Evolutionary conservation across 1,140 invertebrate genomes (phyloP).

Genomic region (Solenopsis invicta): DNA sequence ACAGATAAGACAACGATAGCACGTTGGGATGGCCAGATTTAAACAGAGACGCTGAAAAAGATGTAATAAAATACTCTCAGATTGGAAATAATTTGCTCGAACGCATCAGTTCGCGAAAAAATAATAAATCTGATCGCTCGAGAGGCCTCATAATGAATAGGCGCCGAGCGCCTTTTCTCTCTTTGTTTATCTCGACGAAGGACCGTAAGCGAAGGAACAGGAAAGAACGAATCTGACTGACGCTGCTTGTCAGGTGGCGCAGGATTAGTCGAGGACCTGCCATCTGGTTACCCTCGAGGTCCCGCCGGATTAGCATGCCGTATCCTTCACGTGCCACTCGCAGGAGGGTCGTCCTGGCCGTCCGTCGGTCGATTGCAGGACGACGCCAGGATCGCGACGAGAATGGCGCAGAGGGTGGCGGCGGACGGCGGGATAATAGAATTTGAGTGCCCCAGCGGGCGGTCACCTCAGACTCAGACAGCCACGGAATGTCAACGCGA

Average conservation of each 20-base stretch:
- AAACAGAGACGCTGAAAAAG: neutral
- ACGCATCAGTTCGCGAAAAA: constrained; percentile 9
- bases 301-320: constrained; percentile 71
- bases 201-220: neutral
- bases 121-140: constrained; percentile 42
- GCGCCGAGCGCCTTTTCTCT: neutral
- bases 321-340: constrained; percentile 73
- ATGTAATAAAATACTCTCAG: neutral
- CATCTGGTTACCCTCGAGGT: constrained; percentile 75
- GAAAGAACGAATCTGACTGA: constrained; percentile 49
- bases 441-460: constrained; percentile 46
- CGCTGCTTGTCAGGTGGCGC: constrained; percentile 74
- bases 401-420: constrained; percentile 40
- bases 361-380: constrained; percentile 44
- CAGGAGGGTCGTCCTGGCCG: constrained; percentile 60
- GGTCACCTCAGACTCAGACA: constrained; percentile 27
- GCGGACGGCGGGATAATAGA: constrained; percentile 57
- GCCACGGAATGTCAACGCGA: constrained; percentile 68
- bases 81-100: constrained; percentile 24
- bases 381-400: constrained; percentile 53
- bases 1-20: neutral
- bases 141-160: constrained; percentile 32
- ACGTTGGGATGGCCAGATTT: too few species aligned
- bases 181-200: neutral
- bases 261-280: constrained; percentile 78